Evolutionary conservation across 2,888 invertebrate genomes (phyloP), one percentile per base, ranked within the genome.

Genomic region (Andrena hattorfiana): DNA sequence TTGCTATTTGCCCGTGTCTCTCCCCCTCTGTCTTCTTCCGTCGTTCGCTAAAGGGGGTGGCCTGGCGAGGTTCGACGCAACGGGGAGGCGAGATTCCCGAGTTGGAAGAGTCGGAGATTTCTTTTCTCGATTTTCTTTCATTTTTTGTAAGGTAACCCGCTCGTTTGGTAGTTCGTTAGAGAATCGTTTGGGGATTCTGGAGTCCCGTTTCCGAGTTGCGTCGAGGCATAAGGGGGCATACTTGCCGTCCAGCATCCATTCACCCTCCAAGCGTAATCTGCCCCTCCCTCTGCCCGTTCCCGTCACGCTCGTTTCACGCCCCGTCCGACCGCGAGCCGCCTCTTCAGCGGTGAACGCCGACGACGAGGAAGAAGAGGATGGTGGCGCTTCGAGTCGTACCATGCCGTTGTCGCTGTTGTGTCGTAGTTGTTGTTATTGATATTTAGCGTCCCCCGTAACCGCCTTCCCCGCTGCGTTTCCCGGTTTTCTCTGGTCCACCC

Each of bases 341-440:
- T 67, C 60, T 77, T 72, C 56, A 56, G 56, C 64, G 59, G 71
- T 62, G 78, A 77, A 76, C 78, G 74, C 51, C 71, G 69, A 71
- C 63, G 64, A 77, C 68, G 85, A 82, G 75, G 82, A 82, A 71
- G 82, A 83, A 78, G 79, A 83, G 66, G 83, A 60, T 67, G 71
- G 62, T 76, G 79, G 77, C 71, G 86, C 75, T 83, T 76, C 75
- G 63, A 73, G 56, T 60, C 68, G 60, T 81, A 64, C 75, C 83
- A 63, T 75, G 56, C 83, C 78, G 79, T 72, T 85, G 73, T 81
- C 73, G 76, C 67, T 86, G 62, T 82, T 83, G 86, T 75, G 81
- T 83, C 85, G 77, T 87, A 84, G 73, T 85, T 74, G 74, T 77
- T 87, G 76, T 81, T 85, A 76, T 81, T 71, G 76, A 72, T 68